Conservation (phyloP, 2,888 invertebrate species). For the Drosophila lutescens region DNA sequence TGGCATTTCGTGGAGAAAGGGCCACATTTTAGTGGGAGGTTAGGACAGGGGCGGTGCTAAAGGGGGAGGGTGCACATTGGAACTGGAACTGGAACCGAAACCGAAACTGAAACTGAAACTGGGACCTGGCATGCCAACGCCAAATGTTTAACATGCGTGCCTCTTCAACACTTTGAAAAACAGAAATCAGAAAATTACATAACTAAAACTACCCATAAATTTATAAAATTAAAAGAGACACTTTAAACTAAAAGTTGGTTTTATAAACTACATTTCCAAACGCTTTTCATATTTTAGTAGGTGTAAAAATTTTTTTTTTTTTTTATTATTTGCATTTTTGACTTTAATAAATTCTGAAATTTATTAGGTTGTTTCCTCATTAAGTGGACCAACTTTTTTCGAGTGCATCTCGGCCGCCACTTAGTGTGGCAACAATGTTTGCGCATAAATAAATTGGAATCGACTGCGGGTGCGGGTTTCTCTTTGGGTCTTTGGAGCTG, state of each 20-base stretch:
- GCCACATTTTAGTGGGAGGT: slow-evolving; percentile 26
- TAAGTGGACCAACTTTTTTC: no score
- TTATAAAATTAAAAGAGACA: no score
- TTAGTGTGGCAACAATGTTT: slow-evolving; percentile 74
- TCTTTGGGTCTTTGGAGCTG: slow-evolving; percentile 41
- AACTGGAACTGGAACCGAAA: slow-evolving; percentile 22
- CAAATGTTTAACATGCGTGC: slow-evolving; percentile 77
- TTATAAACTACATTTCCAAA: no score
- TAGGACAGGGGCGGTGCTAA: background rate
- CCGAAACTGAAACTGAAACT: slow-evolving; percentile 12
- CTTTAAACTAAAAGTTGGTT: no score
- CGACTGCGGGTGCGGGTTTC: slow-evolving; percentile 33
- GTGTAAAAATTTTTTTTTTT: no score
- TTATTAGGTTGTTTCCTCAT: background rate
- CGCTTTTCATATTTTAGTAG: no score
- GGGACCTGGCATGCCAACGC: slow-evolving; percentile 74
- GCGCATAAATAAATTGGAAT: slow-evolving; percentile 78
- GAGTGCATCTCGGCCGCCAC: slow-evolving; percentile 31
- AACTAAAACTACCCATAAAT: no score
- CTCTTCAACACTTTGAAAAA: slow-evolving; percentile 12
- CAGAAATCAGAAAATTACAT: background rate
- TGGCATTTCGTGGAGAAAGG: slow-evolving; percentile 72
- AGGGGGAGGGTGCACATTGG: slow-evolving; percentile 3
- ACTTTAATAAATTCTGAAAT: no score
- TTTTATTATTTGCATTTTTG: no score